Percentiles rank a stretch among this genome's conserved stretches.
phyloP scores from a whole-genome alignment of 2,113 vertebrate species.

The Stercorarius parasiticus region DNA sequence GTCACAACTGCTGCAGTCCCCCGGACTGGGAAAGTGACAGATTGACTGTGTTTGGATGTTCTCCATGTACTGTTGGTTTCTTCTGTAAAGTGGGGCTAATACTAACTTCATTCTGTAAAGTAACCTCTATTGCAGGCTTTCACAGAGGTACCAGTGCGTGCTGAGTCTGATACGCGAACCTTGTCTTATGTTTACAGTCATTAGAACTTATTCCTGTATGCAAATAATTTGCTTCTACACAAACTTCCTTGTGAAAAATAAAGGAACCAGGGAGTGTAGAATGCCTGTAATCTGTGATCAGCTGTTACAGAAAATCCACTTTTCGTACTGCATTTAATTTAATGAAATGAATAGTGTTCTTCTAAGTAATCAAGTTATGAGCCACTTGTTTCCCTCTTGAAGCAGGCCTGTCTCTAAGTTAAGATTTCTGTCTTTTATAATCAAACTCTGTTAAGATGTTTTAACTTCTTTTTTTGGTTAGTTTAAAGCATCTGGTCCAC shows the following conservation, averaged over 20 bases:
- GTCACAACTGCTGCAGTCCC: not conserved
- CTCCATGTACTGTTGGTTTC: not conserved
- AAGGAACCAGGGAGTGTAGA: not conserved
- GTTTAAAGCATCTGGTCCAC: not conserved
- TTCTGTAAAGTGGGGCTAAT: not conserved
- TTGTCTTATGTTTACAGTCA: not conserved
- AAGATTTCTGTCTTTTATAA: not conserved
- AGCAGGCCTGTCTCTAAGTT: not conserved
- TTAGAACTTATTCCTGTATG: not conserved
- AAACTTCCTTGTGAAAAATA: slow-evolving; percentile 32
- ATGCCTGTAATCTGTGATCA: slow-evolving; percentile 34
- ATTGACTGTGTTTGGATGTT: not conserved
- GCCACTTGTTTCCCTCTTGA: not conserved
- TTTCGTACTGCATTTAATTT: slow-evolving; percentile 35
- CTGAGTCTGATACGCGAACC: not conserved
- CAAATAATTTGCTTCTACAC: not conserved
- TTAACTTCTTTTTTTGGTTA: not conserved
- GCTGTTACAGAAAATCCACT: slow-evolving; percentile 39
- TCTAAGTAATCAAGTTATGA: slow-evolving; percentile 24
- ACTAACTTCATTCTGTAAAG: not conserved
- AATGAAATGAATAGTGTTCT: slow-evolving; percentile 34
- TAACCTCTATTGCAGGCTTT: not conserved
- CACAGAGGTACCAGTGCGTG: rapidly evolving
- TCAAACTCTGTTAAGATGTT: not conserved
- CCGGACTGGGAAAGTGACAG: not conserved